phyloP scores from a whole-genome alignment of 2,113 vertebrate species.

The Leptodactylus fuscus region DNA sequence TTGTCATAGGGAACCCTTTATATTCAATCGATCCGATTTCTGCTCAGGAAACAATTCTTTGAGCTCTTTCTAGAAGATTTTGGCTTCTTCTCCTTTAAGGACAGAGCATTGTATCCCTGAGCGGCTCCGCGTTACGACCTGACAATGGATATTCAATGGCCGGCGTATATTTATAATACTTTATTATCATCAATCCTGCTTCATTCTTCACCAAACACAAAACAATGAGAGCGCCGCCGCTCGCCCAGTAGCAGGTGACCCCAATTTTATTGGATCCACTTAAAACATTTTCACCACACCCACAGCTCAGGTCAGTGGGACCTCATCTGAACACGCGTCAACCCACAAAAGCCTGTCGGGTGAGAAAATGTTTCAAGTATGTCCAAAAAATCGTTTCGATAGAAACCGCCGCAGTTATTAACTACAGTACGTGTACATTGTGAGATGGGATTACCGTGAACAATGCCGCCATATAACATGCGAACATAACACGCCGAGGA shows the following conservation, averaged over 20 bases:
- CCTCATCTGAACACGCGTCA: not conserved
- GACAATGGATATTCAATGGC: slow-evolving; percentile 17
- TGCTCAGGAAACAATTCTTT: not conserved
- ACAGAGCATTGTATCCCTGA: slow-evolving; percentile 26
- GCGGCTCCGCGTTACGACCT: not conserved
- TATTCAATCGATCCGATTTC: not conserved
- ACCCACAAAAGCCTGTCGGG: slow-evolving; percentile 18
- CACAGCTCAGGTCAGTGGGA: slow-evolving; percentile 46
- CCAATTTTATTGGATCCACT: slow-evolving; percentile 56
- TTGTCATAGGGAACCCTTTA: not conserved
- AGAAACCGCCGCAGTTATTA: slow-evolving; percentile 37
- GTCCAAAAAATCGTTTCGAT: slow-evolving; percentile 51
- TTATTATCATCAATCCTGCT: slow-evolving; percentile 43
- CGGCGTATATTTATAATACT: slow-evolving; percentile 25
- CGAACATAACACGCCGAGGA: not conserved
- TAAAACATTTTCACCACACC: slow-evolving; percentile 49
- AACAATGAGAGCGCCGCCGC: slow-evolving; percentile 29
- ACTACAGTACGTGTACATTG: slow-evolving; percentile 44
- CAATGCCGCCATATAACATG: slow-evolving; percentile 35
- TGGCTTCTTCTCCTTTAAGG: not conserved
- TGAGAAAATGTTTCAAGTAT: slow-evolving; percentile 45
- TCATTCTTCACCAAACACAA: slow-evolving; percentile 43
- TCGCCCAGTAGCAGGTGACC: slow-evolving; percentile 44
- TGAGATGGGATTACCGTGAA: slow-evolving; percentile 21
- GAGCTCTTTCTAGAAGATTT: not conserved